Conservation (phyloP, 2,113 vertebrate species). For the Vicugna pacos region DNA sequence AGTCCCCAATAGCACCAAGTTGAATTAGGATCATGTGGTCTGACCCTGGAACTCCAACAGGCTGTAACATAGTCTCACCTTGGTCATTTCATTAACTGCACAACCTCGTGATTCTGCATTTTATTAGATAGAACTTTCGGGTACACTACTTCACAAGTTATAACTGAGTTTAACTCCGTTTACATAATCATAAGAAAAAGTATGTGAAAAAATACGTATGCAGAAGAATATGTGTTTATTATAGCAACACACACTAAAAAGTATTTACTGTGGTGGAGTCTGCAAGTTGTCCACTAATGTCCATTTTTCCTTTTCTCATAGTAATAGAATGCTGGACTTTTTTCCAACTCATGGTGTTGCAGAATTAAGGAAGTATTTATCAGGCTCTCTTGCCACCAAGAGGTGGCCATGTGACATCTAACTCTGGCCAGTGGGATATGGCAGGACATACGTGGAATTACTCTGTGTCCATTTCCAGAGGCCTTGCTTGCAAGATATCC, state of each 20-base stretch:
- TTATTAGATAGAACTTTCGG: background rate
- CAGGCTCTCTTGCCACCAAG: background rate
- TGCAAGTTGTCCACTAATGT: background rate
- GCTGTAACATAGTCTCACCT: background rate
- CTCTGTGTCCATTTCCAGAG: background rate
- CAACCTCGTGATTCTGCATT: background rate
- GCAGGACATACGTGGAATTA: background rate
- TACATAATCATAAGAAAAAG: background rate
- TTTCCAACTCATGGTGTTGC: background rate
- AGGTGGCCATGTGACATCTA: background rate
- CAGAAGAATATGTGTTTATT: background rate
- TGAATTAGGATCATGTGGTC: background rate
- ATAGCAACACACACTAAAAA: background rate
- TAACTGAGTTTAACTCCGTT: background rate
- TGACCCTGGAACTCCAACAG: background rate
- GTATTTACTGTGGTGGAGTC: background rate
- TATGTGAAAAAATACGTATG: background rate
- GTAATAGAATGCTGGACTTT: background rate
- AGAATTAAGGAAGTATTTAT: background rate
- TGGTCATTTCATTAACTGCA: background rate
- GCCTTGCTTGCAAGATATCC: background rate
- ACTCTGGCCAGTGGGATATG: background rate
- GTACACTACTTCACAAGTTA: background rate
- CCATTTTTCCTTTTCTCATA: background rate
- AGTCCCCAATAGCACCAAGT: background rate